Evolutionary conservation across 2,888 invertebrate species (phyloP).

Genomic region (Torymus aiolomorphi): DNA sequence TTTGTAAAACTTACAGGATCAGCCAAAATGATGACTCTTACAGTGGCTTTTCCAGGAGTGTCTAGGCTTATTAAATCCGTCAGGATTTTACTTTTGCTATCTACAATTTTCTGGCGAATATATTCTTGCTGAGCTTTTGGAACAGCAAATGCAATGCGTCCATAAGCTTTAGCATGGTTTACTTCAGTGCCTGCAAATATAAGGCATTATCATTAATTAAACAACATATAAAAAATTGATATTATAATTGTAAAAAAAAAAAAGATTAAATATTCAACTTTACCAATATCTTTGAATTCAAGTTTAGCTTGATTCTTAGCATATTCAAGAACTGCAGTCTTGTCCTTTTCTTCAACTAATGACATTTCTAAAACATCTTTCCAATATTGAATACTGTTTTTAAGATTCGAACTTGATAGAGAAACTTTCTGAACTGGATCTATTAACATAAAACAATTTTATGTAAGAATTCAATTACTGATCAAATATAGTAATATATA

Average conservation of each 20-base stretch:
- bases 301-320: slow-evolving; percentile 85
- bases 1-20: slow-evolving; percentile 88
- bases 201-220: slow-evolving; percentile 21
- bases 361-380: slow-evolving; percentile 85
- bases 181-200: slow-evolving; percentile 79
- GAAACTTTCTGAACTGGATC: slow-evolving; percentile 90
- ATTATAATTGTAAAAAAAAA: neutral
- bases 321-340: slow-evolving; percentile 83
- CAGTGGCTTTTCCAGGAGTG: slow-evolving; percentile 98
- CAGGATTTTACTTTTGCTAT: slow-evolving; percentile 85
- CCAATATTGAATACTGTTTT: slow-evolving; percentile 90
- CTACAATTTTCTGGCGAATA: slow-evolving; percentile 85
- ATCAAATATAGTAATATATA: neutral
- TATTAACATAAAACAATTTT: slow-evolving; percentile 61
- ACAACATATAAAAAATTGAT: slow-evolving; percentile 6
- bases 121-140: slow-evolving; percentile 86
- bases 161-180: slow-evolving; percentile 92
- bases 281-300: slow-evolving; percentile 85
- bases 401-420: slow-evolving; percentile 86
- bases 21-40: slow-evolving; percentile 95
- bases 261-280: too few species aligned
- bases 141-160: slow-evolving; percentile 95
- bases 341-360: slow-evolving; percentile 80
- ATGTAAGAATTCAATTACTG: neutral
- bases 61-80: slow-evolving; percentile 94